Base-by-base conservation (phyloP, 2,888 invertebrate genomes). In the Pachliopta kotzebuea region DNA sequence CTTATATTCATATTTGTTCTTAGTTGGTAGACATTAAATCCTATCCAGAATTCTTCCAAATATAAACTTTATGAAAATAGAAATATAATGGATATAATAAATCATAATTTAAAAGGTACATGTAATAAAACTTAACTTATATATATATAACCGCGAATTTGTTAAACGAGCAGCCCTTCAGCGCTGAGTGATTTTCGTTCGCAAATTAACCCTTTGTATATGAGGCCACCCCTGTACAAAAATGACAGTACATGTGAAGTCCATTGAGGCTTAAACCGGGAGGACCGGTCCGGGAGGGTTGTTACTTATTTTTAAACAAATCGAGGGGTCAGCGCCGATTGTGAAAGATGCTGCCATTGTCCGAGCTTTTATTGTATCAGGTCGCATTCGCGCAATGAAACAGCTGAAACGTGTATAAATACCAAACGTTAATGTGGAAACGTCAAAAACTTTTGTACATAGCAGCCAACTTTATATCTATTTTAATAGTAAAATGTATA, bases 231-330 rank as follows among this genome's bases (percentile, higher is more conserved):
- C 78, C 74, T 70, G 70, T 68, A 67, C 61, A 66, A 72, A 73
- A 76, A 74, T 81, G 84, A 84, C 84, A 83, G 80, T 76, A 84
- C 86, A 86, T 70, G 85, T 77, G 77, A 84, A 84, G 63, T 81
- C 86, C 86, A 86, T 86, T 84, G 80, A 78, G 72, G 74, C 56
- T 74, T 74, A 76, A 78, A 83, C 81, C 81, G 75, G 81, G 81
- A 76, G 75, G 68, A 73, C 71, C 70, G 70, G 72, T 71, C 67
- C 66, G 71, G 67, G 75, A 76, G 71, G 73, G 64, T 61, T 63
- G 57, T 62, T 65, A 55, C 60, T 63, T 67, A 70, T 67, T 71
- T 63, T 67, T 54, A 66, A 67, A 69, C 62, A 65, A 69, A 64
- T 62, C 62, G 61, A 65, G 64, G 70, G 70, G 63, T 65, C 67